A percentile compares a stretch with the other conserved stretches of the same genome.
Evolutionary conservation across 1,140 invertebrate species (phyloP).

Genomic region (Scaptodrosophila lebanonensis): DNA sequence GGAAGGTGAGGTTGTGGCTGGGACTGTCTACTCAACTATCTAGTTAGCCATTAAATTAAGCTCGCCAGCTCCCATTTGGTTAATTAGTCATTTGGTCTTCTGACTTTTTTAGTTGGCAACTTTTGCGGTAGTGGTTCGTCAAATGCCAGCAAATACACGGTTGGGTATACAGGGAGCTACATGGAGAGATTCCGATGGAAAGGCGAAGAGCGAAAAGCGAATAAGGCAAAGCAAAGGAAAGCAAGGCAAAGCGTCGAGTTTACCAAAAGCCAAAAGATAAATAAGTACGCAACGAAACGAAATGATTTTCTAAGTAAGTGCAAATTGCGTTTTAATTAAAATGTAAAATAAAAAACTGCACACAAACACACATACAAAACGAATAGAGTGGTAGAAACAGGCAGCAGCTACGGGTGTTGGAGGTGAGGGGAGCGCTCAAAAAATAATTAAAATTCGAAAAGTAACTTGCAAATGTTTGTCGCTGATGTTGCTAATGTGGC

Average conservation of each 20-base stretch:
- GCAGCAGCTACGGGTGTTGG: neutral
- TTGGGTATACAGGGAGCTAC: too few relatives aligned
- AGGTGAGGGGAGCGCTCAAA: constrained; percentile 6
- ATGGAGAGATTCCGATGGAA: too few relatives aligned
- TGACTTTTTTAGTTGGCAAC: too few relatives aligned
- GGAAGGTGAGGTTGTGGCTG: too few relatives aligned
- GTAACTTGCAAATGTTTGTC: constrained; percentile 62
- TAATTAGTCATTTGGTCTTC: too few relatives aligned
- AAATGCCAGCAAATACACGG: too few relatives aligned
- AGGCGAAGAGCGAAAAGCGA: constrained; percentile 2
- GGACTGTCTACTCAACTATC: too few relatives aligned
- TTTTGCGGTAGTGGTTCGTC: too few relatives aligned
- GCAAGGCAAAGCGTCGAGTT: constrained; percentile 10
- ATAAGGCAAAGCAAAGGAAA: constrained; percentile 25
- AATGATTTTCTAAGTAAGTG: constrained; percentile 72
- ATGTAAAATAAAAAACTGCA: constrained; percentile 70
- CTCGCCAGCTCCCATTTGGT: too few relatives aligned
- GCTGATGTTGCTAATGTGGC: constrained; percentile 32
- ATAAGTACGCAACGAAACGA: constrained; percentile 53
- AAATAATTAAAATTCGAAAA: constrained; percentile 73
- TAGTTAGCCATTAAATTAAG: too few relatives aligned
- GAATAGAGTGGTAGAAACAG: neutral
- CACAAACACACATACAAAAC: constrained; percentile 4
- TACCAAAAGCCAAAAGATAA: constrained; percentile 35
- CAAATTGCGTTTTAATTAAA: constrained; percentile 73